Conservation (phyloP, 2,888 invertebrate genomes). For the Oxyteleia sp. region DNA sequence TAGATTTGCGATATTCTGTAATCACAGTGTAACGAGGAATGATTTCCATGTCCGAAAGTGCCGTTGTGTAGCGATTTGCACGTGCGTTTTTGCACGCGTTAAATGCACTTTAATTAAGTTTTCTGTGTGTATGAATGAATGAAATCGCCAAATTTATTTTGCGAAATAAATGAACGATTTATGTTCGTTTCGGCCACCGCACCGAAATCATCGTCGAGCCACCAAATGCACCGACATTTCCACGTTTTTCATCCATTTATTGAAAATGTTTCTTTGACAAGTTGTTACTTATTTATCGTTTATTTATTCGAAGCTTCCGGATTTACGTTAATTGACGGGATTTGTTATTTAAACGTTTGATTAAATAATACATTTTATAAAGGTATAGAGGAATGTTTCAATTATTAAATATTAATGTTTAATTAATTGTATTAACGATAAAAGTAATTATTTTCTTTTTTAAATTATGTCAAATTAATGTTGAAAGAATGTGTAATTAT, state of each 20-base stretch:
- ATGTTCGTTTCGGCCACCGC: neutral
- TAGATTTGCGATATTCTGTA: constrained; percentile 37
- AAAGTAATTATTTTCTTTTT: too few species aligned
- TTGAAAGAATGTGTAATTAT: too few species aligned
- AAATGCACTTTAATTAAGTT: constrained; percentile 41
- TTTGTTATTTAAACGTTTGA: too few species aligned
- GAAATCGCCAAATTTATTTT: constrained; percentile 1
- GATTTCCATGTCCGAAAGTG: constrained; percentile 32
- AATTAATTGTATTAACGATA: too few species aligned
- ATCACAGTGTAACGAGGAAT: constrained; percentile 24
- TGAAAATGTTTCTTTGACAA: constrained; percentile 6
- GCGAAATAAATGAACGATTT: constrained; percentile 14
- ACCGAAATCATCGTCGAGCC: constrained; percentile 10
- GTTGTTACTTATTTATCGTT: neutral
- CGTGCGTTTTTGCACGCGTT: constrained; percentile 20
- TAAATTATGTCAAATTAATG: too few species aligned
- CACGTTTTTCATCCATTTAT: constrained; percentile 1
- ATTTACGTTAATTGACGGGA: too few species aligned
- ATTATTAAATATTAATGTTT: too few species aligned
- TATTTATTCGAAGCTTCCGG: too few species aligned
- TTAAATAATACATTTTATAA: too few species aligned
- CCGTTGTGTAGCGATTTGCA: constrained; percentile 18
- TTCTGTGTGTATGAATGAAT: constrained; percentile 12
- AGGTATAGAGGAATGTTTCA: too few species aligned
- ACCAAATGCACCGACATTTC: constrained; percentile 1